These are phyloP conservation scores for Potorous gilbertii DNA, from an alignment of 2,797 vertebrate genomes.

Conservation along the genomic window DNA sequence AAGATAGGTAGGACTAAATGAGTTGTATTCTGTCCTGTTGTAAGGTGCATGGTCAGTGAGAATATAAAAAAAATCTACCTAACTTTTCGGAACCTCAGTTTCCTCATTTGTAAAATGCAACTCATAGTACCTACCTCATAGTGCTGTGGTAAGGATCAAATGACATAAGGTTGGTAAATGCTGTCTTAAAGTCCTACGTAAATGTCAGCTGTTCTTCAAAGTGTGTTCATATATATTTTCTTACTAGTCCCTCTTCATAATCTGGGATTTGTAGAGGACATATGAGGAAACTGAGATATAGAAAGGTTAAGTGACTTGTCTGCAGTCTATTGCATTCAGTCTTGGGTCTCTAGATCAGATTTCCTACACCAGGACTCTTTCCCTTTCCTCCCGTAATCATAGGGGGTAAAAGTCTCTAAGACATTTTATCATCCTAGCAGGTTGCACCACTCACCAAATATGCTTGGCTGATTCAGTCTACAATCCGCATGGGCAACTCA, in stretches of 20 bases:
- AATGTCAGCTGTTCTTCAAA: background rate
- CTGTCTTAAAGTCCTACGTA: background rate
- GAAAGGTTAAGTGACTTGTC: background rate
- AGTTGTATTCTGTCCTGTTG: background rate
- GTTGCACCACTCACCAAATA: too few relatives aligned
- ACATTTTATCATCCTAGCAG: background rate
- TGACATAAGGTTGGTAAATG: background rate
- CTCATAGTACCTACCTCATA: background rate
- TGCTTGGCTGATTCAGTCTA: background rate
- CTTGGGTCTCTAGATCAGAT: too few relatives aligned
- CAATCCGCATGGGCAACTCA: background rate
- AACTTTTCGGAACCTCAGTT: background rate
- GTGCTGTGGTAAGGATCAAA: background rate
- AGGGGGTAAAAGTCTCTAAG: background rate
- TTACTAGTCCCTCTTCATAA: background rate
- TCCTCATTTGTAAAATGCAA: background rate
- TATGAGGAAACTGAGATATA: background rate
- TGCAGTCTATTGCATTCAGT: background rate
- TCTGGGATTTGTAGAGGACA: background rate
- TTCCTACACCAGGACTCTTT: background rate
- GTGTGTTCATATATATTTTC: background rate
- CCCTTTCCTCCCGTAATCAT: background rate
- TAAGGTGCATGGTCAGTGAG: background rate
- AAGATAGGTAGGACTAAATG: background rate
- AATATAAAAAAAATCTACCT: background rate